phyloP scores from a whole-genome alignment of 92 coral and sea anemone species.

The Actinernus sp. region DNA sequence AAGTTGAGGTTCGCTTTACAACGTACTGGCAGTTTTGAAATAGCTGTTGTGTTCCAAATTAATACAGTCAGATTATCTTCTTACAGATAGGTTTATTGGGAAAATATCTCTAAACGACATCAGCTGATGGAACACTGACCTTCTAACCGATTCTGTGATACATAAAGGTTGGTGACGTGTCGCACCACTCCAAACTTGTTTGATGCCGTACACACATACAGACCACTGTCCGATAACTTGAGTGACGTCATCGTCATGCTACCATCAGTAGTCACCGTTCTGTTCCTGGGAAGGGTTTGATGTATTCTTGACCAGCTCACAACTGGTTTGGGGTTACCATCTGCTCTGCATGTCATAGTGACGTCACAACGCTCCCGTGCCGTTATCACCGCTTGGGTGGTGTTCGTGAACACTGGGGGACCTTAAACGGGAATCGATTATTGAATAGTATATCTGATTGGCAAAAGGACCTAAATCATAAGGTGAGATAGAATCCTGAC shows the following conservation, averaged over 20 bases:
- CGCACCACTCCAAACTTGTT: neutral
- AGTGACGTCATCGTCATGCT: neutral
- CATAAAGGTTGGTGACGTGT: neutral
- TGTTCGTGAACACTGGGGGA: neutral
- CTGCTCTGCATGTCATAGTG: constrained; percentile 5
- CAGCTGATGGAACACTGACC: no score
- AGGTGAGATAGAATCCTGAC: no score
- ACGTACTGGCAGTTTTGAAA: no score
- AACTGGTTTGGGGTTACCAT: neutral
- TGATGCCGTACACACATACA: neutral
- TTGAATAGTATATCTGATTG: no score
- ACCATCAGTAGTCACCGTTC: neutral
- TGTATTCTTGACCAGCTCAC: neutral
- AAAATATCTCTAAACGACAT: no score
- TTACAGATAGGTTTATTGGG: no score
- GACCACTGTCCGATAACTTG: neutral
- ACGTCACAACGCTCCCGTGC: neutral
- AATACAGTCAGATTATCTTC: no score
- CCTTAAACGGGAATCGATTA: no score
- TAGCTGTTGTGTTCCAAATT: no score
- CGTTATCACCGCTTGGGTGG: neutral
- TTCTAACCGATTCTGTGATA: no score
- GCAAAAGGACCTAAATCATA: no score
- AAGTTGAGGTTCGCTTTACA: no score
- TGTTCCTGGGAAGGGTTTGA: neutral